Base-by-base conservation (phyloP, 2,888 invertebrate genomes). In the Drepanosiphum platanoidis region DNA sequence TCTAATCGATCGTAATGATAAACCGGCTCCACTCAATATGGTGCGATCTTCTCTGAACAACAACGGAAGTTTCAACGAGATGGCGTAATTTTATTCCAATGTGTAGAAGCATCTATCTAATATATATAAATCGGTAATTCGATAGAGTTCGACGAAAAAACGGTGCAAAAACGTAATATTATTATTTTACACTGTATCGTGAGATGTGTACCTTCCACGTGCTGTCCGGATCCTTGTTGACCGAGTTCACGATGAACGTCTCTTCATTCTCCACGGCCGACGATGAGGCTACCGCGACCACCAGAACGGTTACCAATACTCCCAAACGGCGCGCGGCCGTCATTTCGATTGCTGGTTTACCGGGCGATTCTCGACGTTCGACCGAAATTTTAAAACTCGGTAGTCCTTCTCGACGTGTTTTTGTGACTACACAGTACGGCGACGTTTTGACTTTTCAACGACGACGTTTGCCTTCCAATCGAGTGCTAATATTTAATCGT, bases 151-250 rank as follows among this genome's bases (percentile, higher is more conserved):
- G n/a, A n/a, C n/a, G n/a, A n/a, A n/a, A n/a, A n/a, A n/a, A n/a
- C n/a, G n/a, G n/a, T n/a, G n/a, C n/a, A n/a, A n/a, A n/a, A n/a
- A n/a, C n/a, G n/a, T n/a, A n/a, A n/a, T n/a, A n/a, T n/a, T n/a
- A n/a, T n/a, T n/a, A n/a, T n/a, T n/a, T n/a, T n/a, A n/a, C n/a
- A n/a, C n/a, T n/a, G n/a, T n/a, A n/a, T n/a, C n/a, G n/a, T n/a
- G n/a, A n/a, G n/a, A n/a, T n/a, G n/a, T n/a, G 13, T 66, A 75
- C 70, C 80, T 61, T 83, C 82, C 83, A 83, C 7, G 74, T 66
- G 66, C 46, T 34, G 22, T 15, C 27, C 18, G 66, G 83, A 9
- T 83, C 64, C 7, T 1, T 15, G 27, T 83, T 83, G 27, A 83
- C 66, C 0, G 39, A 58, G n/a, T 72, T 30, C 15, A 82, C 18